These are phyloP conservation scores for Harpegnathos saltator DNA, from an alignment of 1,140 invertebrate genomes.

Conservation along the genomic window DNA sequence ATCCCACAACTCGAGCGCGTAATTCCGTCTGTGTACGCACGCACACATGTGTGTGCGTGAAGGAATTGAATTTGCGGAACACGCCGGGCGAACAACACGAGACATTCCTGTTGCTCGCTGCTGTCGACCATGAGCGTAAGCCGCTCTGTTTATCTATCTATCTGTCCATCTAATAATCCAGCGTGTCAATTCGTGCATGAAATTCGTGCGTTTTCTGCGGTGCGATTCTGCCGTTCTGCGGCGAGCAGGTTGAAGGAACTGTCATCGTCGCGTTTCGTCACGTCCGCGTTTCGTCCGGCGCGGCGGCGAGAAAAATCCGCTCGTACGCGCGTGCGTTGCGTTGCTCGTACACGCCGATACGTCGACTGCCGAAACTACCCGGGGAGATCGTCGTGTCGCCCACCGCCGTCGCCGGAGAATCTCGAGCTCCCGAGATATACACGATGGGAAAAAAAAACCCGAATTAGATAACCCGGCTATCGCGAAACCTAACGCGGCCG, in stretches of 20 bases:
- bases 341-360: background rate
- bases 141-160: constrained; percentile 5
- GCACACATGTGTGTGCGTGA: too few species aligned
- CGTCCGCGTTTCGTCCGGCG: too few species aligned
- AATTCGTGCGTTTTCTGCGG: constrained; percentile 25
- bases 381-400: background rate
- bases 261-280: constrained; percentile 28
- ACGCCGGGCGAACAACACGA: too few species aligned
- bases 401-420: background rate
- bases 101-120: background rate
- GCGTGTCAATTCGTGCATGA: constrained; percentile 33
- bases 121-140: background rate
- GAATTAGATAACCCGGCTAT: background rate
- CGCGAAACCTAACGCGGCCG: background rate
- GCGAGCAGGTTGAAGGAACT: constrained; percentile 30
- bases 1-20: background rate
- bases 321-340: background rate
- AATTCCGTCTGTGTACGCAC: background rate
- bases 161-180: constrained; percentile 46
- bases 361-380: background rate
- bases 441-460: background rate
- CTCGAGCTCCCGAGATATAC: background rate
- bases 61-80: constrained; percentile 32
- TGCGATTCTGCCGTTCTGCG: constrained; percentile 16
- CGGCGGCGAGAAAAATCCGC: background rate